These are phyloP conservation scores for Morpho helenor DNA, from an alignment of 2,888 invertebrate species.

Conservation along the genomic window DNA sequence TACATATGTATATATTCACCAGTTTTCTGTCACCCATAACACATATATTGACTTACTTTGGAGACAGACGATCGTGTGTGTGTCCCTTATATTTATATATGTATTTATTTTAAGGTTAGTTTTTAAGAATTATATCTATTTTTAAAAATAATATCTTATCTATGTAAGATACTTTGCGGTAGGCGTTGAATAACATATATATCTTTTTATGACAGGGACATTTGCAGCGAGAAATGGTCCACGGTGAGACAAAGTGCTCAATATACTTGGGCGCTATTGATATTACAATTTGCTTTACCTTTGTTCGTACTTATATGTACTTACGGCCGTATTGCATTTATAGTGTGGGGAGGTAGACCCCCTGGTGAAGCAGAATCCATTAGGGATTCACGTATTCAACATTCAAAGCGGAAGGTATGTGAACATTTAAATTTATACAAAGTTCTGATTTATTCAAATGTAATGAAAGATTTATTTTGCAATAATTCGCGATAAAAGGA, in stretches of 20 bases:
- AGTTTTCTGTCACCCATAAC: no score
- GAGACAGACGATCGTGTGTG: no score
- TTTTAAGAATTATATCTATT: not conserved
- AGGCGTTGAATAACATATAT: not conserved
- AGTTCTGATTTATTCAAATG: not conserved
- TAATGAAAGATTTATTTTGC: not conserved
- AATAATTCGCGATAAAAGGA: no score
- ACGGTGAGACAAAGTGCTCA: constrained; percentile 80
- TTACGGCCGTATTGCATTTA: constrained; percentile 90
- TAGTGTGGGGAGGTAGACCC: constrained; percentile 90
- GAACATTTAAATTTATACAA: not conserved
- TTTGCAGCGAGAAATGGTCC: constrained; percentile 86
- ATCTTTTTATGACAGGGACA: constrained; percentile 67
- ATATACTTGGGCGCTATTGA: constrained; percentile 88
- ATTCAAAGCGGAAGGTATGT: constrained; percentile 90
- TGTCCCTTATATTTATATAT: no score
- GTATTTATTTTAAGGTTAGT: no score
- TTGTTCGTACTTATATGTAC: constrained; percentile 89
- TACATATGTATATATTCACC: no score
- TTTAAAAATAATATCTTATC: not conserved
- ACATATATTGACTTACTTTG: no score
- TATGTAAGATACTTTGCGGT: not conserved
- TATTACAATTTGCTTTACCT: constrained; percentile 91
- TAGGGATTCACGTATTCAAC: constrained; percentile 89
- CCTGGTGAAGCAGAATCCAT: constrained; percentile 93